These are phyloP conservation scores for Antechinus flavipes DNA, from an alignment of 2,113 vertebrate species.

Conservation along the genomic window DNA sequence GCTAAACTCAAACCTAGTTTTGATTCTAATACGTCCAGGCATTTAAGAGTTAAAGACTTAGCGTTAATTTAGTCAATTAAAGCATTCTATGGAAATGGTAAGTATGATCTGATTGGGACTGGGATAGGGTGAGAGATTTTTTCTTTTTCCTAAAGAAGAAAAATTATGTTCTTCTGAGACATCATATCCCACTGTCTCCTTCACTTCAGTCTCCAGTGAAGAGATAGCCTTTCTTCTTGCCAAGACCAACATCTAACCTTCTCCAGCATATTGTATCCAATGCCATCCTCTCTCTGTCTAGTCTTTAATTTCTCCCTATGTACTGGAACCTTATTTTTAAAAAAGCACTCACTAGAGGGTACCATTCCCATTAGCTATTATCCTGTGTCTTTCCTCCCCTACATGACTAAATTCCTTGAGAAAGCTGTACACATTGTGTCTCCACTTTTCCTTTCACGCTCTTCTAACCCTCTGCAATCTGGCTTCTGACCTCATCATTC, in stretches of 20 bases:
- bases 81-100: neutral
- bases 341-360: neutral
- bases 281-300: neutral
- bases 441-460: neutral
- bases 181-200: neutral
- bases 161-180: neutral
- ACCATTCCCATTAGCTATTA: neutral
- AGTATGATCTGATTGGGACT: neutral
- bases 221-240: neutral
- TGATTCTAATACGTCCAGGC: neutral
- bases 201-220: neutral
- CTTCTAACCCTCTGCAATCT: neutral
- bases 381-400: neutral
- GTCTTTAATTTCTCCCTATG: neutral
- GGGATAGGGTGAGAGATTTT: neutral
- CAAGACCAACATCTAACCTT: neutral
- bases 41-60: neutral
- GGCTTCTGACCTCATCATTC: neutral
- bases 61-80: neutral
- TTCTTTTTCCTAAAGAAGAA: neutral
- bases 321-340: neutral
- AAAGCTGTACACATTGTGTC: neutral
- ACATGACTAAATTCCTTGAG: neutral
- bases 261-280: neutral
- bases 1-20: neutral